These are phyloP conservation scores for Geodia barretti DNA, from an alignment of 37 sponge, comb jelly and placozoan genomes.

Conservation along the genomic window DNA sequence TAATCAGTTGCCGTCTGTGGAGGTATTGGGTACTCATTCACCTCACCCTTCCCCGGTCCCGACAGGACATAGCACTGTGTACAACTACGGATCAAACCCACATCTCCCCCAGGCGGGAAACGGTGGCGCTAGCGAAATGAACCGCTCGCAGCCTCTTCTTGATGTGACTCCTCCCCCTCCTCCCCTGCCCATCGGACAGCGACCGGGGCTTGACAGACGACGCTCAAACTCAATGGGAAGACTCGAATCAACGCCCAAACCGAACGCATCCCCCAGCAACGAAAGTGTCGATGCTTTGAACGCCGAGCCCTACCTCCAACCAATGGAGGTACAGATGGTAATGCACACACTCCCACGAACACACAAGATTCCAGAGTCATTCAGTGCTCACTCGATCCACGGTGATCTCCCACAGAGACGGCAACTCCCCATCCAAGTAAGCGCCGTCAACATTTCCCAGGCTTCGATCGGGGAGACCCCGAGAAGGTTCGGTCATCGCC, in stretches of 20 bases:
- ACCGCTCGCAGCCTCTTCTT: background rate
- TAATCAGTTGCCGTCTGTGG: background rate
- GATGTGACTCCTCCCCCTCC: background rate
- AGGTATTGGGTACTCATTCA: background rate
- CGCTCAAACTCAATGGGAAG: conserved; percentile 49
- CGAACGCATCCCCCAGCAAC: background rate
- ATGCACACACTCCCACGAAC: background rate
- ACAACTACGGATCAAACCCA: background rate
- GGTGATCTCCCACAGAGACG: background rate
- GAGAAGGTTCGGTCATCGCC: conserved; percentile 2
- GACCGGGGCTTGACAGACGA: background rate
- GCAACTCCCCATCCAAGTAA: background rate
- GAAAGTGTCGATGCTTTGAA: conserved; percentile 4
- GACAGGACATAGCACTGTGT: background rate
- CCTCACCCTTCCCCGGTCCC: background rate
- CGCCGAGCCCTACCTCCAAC: conserved; percentile 54
- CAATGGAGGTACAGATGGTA: conserved; percentile 28
- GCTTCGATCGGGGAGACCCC: background rate
- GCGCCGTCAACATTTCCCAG: background rate
- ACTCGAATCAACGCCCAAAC: conserved; percentile 1
- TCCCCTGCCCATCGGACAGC: background rate
- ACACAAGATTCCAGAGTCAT: background rate
- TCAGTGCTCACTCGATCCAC: background rate
- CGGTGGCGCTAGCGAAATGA: too few relatives aligned
- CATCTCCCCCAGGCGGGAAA: background rate